Evolutionary conservation across 1,140 invertebrate species (phyloP), one percentile per base, ranked within the genome.

Genomic region (Zaprionus capensis): DNA sequence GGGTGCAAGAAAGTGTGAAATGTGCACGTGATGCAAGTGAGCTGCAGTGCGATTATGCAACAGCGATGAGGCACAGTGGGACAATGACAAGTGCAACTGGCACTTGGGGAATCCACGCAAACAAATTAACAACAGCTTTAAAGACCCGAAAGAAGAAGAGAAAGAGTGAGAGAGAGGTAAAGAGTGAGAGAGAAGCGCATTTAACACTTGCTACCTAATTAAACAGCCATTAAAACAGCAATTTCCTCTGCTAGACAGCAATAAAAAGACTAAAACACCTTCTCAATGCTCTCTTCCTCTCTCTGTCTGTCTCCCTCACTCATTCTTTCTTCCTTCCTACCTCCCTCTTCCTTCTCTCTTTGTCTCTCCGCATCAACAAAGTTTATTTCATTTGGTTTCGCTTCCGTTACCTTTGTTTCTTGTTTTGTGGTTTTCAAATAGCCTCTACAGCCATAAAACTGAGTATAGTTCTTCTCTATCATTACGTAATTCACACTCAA

Each of bases 1-100:
- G 11, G 36, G 11, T 24, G 15, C 4, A 7, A 5, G 31, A 44
- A 64, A 53, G 73, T 76, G 75, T 63, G 59, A 68, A 62, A 68
- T 67, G 75, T 67, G 64, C 82, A 84, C 78, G 71, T 78, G 80
- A 70, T 72, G 80, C 75, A 73, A 76, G 63, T 66, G 56, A 71
- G 65, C 55, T 67, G 63, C 22, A 36, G 2, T 51, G 11, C 26
- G 64, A 78, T 87, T 87, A 87, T 87, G 83, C 83, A 87, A 70
- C 57, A 57, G 36, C 5, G 15, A 7, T 64, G 57, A 24, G 55
- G 69, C 63, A 81, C 80, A 76, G 68, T 76, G 71, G 51, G 58
- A 72, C 49, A 62, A 17, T 26, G 38, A 61, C 20, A 61, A 46
- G 22, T 65, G 53, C 55, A 64, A 20, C 6, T 4, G 14, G 2